Conservation (phyloP, 2,797 vertebrate species). For the Pogoniulus pusillus region DNA sequence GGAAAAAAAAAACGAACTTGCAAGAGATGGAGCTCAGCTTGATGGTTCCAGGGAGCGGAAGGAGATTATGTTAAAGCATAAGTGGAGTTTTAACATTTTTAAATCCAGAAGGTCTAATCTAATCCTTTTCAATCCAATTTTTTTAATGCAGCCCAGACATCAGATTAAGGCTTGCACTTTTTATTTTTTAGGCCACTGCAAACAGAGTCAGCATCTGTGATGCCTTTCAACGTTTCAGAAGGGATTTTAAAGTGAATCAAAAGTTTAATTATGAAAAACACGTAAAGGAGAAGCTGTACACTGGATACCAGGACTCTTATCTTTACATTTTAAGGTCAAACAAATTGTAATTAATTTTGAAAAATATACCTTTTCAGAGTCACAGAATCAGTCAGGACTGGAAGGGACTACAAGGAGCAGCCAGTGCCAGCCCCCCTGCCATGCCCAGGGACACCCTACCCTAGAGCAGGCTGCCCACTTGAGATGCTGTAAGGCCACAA, state of each 20-base stretch:
- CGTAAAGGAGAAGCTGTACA: not conserved
- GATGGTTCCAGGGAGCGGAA: slow-evolving; percentile 86
- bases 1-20: no score
- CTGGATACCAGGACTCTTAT: not conserved
- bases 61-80: slow-evolving; percentile 94
- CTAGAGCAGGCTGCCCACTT: no score
- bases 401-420: no score
- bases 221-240: slow-evolving; percentile 55
- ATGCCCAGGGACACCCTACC: no score
- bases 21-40: slow-evolving; percentile 81
- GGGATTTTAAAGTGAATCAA: slow-evolving; percentile 44
- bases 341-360: not conserved
- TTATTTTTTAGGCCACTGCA: slow-evolving; percentile 88
- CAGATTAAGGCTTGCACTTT: slow-evolving; percentile 90
- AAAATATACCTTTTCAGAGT: not conserved
- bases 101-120: slow-evolving; percentile 95
- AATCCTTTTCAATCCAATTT: slow-evolving; percentile 98
- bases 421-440: no score
- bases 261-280: not conserved
- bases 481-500: no score
- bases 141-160: slow-evolving; percentile 96
- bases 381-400: no score
- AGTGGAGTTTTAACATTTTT: slow-evolving; percentile 94
- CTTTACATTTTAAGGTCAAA: not conserved
- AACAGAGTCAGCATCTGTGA: slow-evolving; percentile 86